These are phyloP conservation scores for Cephalopachus bancanus DNA, from an alignment of 2,797 vertebrate genomes.

Conservation along the genomic window DNA sequence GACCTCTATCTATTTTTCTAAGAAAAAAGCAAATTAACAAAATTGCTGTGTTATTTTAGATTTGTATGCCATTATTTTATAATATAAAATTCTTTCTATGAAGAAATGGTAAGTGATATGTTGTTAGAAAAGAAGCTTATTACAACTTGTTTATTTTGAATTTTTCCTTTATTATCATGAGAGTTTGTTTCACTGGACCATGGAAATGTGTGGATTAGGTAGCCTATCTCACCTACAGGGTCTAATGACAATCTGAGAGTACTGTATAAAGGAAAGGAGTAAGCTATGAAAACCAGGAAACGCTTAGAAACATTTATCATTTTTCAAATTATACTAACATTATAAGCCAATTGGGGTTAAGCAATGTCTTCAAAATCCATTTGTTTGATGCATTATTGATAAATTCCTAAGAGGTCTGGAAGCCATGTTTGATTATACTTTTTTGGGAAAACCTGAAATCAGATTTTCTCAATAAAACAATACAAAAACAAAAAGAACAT, in stretches of 20 bases:
- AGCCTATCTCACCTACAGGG: not conserved
- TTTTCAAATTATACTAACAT: not conserved
- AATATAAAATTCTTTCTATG: slow-evolving; percentile 2
- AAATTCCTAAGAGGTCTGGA: not conserved
- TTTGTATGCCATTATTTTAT: slow-evolving; percentile 54
- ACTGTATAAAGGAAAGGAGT: not conserved
- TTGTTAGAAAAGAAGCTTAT: slow-evolving; percentile 23
- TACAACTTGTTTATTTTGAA: slow-evolving; percentile 1
- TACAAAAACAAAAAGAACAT: not conserved
- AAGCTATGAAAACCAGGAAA: not conserved
- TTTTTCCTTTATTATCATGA: not conserved
- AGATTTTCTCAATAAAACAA: not conserved
- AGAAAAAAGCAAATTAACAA: not conserved
- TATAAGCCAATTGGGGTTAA: not conserved
- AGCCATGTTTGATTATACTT: not conserved
- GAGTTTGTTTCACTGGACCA: not conserved
- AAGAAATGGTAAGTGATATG: not conserved
- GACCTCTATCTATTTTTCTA: too few species aligned
- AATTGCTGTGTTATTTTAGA: slow-evolving; percentile 49
- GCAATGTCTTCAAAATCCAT: not conserved
- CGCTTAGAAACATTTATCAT: not conserved
- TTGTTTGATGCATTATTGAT: not conserved
- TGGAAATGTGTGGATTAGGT: not conserved
- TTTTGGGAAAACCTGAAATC: slow-evolving; percentile 15
- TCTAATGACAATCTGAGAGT: not conserved